Percentiles rank a stretch among this genome's conserved stretches.
phyloP scores from a whole-genome alignment of 2,888 invertebrate species.

The Agrochola macilenta region DNA sequence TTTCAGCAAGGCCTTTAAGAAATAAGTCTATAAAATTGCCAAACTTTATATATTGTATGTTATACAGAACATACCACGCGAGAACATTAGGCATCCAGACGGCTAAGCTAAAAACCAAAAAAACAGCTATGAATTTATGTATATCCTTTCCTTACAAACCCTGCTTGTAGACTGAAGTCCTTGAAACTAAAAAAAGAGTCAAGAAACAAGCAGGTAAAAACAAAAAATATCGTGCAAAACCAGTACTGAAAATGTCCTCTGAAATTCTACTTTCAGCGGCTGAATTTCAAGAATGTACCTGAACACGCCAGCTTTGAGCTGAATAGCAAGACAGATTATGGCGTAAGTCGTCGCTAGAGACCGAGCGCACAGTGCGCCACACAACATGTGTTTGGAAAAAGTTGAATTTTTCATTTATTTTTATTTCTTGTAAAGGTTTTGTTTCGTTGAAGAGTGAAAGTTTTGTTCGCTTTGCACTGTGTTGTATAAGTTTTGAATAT shows the following conservation, averaged over 20 bases:
- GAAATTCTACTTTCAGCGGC: conserved; percentile 66
- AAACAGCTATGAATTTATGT: conserved; percentile 5
- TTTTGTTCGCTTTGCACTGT: background rate
- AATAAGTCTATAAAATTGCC: background rate
- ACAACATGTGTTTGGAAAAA: conserved; percentile 40
- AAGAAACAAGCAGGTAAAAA: conserved; percentile 44
- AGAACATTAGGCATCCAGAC: conserved; percentile 19
- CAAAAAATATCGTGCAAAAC: conserved; percentile 63
- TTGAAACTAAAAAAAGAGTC: conserved; percentile 39
- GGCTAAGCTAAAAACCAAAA: conserved; percentile 19
- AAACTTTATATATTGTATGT: background rate
- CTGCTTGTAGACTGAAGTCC: conserved; percentile 24
- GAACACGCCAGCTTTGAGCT: conserved; percentile 70
- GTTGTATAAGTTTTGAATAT: background rate
- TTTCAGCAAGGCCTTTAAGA: too few relatives aligned
- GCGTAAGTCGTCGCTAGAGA: conserved; percentile 71
- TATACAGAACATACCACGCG: background rate
- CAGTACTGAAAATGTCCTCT: conserved; percentile 65
- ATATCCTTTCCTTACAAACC: conserved; percentile 24
- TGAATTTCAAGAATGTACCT: conserved; percentile 74
- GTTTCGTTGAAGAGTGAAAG: conserved; percentile 10
- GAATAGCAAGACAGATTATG: conserved; percentile 77
- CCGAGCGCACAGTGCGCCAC: conserved; percentile 65
- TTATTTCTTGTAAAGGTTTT: conserved; percentile 22
- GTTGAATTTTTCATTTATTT: conserved; percentile 28